These are phyloP conservation scores for Agrotis puta DNA, from an alignment of 2,888 invertebrate species.

Conservation along the genomic window DNA sequence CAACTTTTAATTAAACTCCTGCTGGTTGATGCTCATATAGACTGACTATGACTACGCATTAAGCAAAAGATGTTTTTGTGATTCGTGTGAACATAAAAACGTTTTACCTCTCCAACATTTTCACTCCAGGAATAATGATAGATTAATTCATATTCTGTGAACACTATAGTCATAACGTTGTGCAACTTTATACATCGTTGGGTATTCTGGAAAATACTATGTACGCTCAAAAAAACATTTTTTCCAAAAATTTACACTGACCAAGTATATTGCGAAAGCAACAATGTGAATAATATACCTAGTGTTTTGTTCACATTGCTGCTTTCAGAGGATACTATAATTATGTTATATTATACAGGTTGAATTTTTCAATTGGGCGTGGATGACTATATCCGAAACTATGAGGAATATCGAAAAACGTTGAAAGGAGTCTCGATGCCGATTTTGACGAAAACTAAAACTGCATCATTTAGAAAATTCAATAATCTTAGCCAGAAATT, in stretches of 20 bases:
- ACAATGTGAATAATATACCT: no score
- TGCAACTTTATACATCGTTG: slow-evolving; percentile 94
- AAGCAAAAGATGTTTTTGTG: background rate
- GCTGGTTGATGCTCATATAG: background rate
- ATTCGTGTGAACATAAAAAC: background rate
- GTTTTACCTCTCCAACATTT: slow-evolving; percentile 93
- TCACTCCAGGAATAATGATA: slow-evolving; percentile 96
- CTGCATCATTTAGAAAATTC: no score
- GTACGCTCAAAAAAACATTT: background rate
- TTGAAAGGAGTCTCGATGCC: no score
- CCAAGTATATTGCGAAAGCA: background rate
- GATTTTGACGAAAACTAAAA: no score
- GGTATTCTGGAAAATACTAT: slow-evolving; percentile 88
- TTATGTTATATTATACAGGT: no score
- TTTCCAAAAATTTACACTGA: background rate
- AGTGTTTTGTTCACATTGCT: no score
- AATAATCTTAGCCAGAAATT: no score
- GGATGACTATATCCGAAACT: no score
- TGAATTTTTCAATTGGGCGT: no score
- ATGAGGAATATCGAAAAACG: no score
- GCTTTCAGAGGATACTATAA: no score
- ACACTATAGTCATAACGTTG: slow-evolving; percentile 94
- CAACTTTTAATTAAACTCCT: no score
- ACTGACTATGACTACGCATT: background rate
- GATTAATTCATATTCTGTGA: slow-evolving; percentile 95